Conservation (phyloP, 2,113 vertebrate genomes). For the Probosciger aterrimus region DNA sequence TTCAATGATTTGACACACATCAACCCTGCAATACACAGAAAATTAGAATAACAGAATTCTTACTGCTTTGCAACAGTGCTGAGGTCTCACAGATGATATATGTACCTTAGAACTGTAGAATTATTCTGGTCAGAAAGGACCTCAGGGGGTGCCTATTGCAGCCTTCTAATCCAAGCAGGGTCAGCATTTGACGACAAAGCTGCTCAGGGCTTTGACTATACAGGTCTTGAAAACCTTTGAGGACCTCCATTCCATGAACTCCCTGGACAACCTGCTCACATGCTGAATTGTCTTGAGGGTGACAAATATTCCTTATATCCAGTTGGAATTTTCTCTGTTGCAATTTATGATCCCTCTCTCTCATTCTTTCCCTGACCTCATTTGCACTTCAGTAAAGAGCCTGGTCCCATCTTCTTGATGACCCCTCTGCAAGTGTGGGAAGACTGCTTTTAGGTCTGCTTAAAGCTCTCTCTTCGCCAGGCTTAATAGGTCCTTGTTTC, state of each 20-base stretch:
- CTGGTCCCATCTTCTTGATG: not conserved
- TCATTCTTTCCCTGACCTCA: not conserved
- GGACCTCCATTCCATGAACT: not conserved
- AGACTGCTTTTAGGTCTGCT: not conserved
- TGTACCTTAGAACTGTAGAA: not conserved
- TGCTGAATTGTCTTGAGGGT: not conserved
- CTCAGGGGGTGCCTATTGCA: rapidly evolving
- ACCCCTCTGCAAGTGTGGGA: not conserved
- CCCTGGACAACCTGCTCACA: not conserved
- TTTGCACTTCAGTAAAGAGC: not conserved
- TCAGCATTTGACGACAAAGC: not conserved
- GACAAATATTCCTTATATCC: not conserved
- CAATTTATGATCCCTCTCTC: not conserved
- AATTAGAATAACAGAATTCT: not conserved
- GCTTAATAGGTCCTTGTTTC: not conserved
- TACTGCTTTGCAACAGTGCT: not conserved
- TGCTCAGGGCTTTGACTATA: not conserved
- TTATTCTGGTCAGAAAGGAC: not conserved
- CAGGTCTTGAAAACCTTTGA: not conserved
- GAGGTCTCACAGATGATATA: not conserved
- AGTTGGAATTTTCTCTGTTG: not conserved
- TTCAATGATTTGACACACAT: not conserved
- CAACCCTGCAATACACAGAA: not conserved
- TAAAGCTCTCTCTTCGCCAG: not conserved
- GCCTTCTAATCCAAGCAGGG: not conserved